Percentiles rank a stretch among this genome's conserved stretches.
phyloP scores from a whole-genome alignment of 2,113 vertebrate species.

The Aegotheles bennettii region DNA sequence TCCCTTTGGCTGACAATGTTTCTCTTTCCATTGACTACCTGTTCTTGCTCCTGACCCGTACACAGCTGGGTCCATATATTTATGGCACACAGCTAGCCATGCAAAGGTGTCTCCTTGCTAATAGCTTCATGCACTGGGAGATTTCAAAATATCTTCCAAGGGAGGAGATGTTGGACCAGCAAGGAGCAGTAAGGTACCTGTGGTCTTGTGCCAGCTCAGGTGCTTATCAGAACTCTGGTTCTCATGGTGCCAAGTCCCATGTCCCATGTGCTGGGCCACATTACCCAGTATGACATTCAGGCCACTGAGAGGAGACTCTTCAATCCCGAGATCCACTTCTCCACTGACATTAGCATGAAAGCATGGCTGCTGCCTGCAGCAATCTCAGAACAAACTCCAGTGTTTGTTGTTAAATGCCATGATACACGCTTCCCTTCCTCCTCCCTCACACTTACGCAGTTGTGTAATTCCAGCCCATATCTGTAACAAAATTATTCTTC shows the following conservation, averaged over 20 bases:
- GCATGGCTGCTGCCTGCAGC: fast-evolving
- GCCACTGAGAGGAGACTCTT: background rate
- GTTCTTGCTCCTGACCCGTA: background rate
- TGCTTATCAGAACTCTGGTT: background rate
- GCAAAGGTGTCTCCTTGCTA: background rate
- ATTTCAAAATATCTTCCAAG: background rate
- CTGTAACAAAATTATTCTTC: background rate
- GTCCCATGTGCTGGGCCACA: fast-evolving
- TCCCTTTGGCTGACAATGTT: fast-evolving
- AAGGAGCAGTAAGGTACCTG: background rate
- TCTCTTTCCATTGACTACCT: background rate
- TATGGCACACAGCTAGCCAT: fast-evolving
- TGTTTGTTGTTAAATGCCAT: background rate
- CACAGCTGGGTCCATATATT: background rate
- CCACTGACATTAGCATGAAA: background rate
- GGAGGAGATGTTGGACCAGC: background rate
- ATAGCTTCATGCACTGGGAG: background rate
- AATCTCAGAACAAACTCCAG: fast-evolving
- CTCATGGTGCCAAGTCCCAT: background rate
- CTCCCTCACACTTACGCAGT: background rate
- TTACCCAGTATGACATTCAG: background rate
- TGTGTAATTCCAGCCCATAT: background rate
- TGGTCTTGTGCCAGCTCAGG: background rate
- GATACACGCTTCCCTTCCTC: background rate
- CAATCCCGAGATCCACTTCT: background rate